Evolutionary conservation across 2,797 vertebrate species (phyloP).

Genomic region (Microtus agrestis): DNA sequence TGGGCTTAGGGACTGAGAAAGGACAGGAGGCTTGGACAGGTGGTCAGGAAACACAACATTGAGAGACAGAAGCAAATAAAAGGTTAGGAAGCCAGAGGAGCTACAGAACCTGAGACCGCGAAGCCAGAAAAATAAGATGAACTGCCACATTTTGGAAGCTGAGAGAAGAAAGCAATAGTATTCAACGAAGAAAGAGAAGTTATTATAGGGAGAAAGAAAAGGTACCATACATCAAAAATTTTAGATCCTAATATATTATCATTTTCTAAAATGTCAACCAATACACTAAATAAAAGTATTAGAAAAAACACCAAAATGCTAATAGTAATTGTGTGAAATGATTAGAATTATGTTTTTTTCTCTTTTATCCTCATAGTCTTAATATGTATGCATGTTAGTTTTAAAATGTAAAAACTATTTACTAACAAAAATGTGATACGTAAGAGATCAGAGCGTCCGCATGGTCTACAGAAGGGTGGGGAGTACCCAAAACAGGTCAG

Average conservation of each 20-base stretch:
- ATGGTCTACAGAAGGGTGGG: background rate
- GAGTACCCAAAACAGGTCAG: background rate
- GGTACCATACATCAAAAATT: background rate
- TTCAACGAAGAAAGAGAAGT: background rate
- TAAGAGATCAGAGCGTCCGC: background rate
- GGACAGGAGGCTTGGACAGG: background rate
- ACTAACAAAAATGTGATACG: background rate
- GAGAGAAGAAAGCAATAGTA: background rate
- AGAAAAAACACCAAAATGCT: slow-evolving; percentile 14
- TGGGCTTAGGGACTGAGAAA: background rate
- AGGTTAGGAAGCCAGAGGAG: background rate
- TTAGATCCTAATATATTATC: background rate
- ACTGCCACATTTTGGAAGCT: background rate
- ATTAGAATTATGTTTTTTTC: background rate
- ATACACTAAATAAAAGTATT: background rate
- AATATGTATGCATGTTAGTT: background rate
- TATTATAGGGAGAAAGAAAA: background rate
- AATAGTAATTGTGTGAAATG: background rate
- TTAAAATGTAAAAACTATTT: slow-evolving; percentile 1
- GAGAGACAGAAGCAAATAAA: background rate
- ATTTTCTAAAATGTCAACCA: background rate
- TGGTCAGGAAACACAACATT: background rate
- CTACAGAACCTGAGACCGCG: background rate
- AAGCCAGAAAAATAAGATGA: background rate
- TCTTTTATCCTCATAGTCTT: background rate